phyloP scores from a whole-genome alignment of 2,113 vertebrate species.

The Gadus chalcogrammus region DNA sequence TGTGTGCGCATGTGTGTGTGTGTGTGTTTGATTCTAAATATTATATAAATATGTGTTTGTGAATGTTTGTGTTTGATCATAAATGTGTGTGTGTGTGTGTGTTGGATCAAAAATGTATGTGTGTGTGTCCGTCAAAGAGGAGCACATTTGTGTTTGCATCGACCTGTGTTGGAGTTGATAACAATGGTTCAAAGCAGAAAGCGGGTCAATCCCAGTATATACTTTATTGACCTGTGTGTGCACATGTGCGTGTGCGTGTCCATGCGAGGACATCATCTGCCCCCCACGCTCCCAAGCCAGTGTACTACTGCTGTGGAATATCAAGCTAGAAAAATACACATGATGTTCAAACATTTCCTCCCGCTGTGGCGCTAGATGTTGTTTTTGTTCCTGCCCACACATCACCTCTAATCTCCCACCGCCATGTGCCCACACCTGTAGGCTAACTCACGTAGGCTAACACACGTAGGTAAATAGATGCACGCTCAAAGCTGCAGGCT shows the following conservation, averaged over 20 bases:
- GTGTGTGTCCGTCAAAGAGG: background rate
- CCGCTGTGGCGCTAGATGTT: conserved; percentile 20
- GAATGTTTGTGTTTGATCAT: too few species aligned
- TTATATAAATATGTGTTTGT: background rate
- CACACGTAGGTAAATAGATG: too few species aligned
- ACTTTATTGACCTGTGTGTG: conserved; percentile 9
- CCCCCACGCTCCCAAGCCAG: background rate
- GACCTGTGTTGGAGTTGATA: conserved; percentile 42
- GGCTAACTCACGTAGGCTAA: too few species aligned
- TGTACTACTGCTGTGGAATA: too few species aligned
- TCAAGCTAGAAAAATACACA: conserved; percentile 20
- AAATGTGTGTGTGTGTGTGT: background rate
- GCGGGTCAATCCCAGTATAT: conserved; percentile 33
- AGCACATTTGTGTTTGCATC: conserved; percentile 16
- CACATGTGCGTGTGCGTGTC: background rate
- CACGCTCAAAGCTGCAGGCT: too few species aligned
- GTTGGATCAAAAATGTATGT: background rate
- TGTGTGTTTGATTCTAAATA: conserved; percentile 10
- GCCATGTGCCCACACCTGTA: too few species aligned
- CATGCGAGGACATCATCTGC: background rate
- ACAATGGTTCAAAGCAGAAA: conserved; percentile 40
- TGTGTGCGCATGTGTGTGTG: conserved; percentile 10
- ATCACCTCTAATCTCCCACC: conserved; percentile 23
- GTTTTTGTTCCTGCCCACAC: conserved; percentile 30
- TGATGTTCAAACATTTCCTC: conserved; percentile 19